A percentile compares a stretch with the other conserved stretches of the same genome.
These are phyloP conservation scores for Ceriagrion tenellum DNA, from an alignment of 2,888 invertebrate species.

Conservation along the genomic window DNA sequence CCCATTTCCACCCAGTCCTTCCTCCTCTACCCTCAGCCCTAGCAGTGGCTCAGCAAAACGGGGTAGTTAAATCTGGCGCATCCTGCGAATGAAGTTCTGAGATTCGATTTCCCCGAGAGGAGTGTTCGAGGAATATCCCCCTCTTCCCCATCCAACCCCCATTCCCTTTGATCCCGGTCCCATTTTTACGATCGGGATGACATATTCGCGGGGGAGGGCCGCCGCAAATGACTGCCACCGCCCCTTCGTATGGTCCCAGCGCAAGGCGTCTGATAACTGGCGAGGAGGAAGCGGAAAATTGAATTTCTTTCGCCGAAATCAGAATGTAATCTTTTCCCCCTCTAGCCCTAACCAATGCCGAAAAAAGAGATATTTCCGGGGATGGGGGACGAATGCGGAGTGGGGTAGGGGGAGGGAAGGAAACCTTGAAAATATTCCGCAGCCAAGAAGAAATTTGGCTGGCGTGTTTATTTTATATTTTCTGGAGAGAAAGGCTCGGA, in stretches of 20 bases:
- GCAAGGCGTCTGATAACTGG: neutral
- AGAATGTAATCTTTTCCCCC: conserved; percentile 1
- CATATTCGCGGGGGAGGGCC: neutral
- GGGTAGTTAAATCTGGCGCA: neutral
- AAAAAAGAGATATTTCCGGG: too few species aligned
- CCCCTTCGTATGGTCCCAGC: neutral
- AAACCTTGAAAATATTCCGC: neutral
- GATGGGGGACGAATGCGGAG: too few species aligned
- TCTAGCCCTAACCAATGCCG: neutral
- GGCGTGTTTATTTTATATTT: neutral
- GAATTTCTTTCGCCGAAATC: conserved; percentile 2
- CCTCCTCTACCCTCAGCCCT: neutral
- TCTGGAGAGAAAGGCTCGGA: neutral
- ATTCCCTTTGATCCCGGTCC: neutral
- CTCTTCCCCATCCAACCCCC: neutral
- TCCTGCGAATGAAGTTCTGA: neutral
- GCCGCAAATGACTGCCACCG: neutral
- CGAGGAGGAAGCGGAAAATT: conserved; percentile 9
- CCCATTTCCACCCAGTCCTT: neutral
- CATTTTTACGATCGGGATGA: conserved; percentile 28
- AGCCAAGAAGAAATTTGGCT: neutral
- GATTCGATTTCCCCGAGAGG: conserved; percentile 14
- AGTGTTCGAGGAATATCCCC: neutral
- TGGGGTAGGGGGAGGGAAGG: neutral
- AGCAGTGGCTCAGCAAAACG: neutral